Percentiles rank a stretch among this genome's conserved stretches.
Conservation (phyloP, 37 sponge, comb jelly and placozoan species). For the Amphimedon queenslandica region DNA sequence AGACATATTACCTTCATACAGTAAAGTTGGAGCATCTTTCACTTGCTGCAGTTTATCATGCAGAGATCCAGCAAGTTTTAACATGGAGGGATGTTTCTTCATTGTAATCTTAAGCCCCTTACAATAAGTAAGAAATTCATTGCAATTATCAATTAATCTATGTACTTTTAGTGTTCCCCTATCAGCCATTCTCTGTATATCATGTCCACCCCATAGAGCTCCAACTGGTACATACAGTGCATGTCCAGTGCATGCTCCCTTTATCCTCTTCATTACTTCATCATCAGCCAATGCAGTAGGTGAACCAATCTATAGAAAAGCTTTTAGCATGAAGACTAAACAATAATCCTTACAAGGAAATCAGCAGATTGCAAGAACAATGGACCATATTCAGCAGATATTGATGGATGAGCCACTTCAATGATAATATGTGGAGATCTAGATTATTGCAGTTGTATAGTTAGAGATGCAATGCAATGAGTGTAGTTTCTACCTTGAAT, state of each 20-base stretch:
- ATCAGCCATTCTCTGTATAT: conserved; percentile 91
- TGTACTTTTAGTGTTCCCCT: conserved; percentile 77
- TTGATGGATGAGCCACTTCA: conserved; percentile 90
- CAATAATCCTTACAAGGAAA: conserved; percentile 58
- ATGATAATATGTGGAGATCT: conserved; percentile 85
- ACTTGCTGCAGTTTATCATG: conserved; percentile 46
- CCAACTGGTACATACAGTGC: conserved; percentile 88
- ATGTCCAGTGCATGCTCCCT: conserved; percentile 13
- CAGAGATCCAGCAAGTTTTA: conserved; percentile 72
- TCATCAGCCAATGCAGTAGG: conserved; percentile 80
- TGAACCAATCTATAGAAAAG: conserved; percentile 72
- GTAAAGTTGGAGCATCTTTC: conserved; percentile 24
- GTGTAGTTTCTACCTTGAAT: conserved; percentile 31
- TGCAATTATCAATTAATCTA: background rate
- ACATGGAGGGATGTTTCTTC: conserved; percentile 88
- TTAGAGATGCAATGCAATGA: background rate
- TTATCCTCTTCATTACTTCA: conserved; percentile 37
- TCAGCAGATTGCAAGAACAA: conserved; percentile 71
- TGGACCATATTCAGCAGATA: conserved; percentile 69
- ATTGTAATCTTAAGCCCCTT: conserved; percentile 85
- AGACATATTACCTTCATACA: conserved; percentile 68
- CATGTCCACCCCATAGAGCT: conserved; percentile 91
- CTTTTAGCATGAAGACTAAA: background rate
- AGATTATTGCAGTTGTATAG: background rate
- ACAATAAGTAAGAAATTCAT: background rate